Base-by-base conservation (phyloP, 2,888 invertebrate genomes). In the Lysandra coridon region DNA sequence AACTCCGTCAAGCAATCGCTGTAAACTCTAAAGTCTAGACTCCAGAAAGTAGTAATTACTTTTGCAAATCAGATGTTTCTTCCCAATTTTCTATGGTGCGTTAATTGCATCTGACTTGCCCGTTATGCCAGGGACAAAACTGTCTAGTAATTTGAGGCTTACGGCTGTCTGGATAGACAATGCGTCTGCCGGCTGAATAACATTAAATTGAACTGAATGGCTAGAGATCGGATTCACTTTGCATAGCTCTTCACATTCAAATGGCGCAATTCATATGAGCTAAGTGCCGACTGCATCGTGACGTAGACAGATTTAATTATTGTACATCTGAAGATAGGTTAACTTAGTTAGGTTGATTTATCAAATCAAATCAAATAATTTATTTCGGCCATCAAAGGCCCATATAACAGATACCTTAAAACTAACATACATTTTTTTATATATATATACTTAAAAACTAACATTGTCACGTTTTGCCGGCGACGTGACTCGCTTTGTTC, bases 231-330 rank as follows among this genome's bases (percentile, higher is more conserved):
- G 89, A 88, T 89, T 90, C 89, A 87, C 92, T 93, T 94, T 93
- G 92, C 93, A 92, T 91, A 93, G 91, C 92, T 88, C 92, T 94
- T 93, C 91, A 92, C 91, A 92, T 92, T 93, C 93, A 92, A 93
- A 93, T 92, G 90, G 89, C 91, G 91, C 92, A 92, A 89, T 91
- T 91, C 90, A 92, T 92, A 93, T 92, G 85, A 88, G 88, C 86
- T 87, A 88, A 88, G 73, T 23, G n/a, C 87, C 64, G 78, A 79
- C 78, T 81, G 76, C 74, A 40, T 73, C 53, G 53, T 79, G 60
- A 69, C 74, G 74, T 69, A 80, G 60, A 75, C 75, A 75, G 74
- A 44, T 4, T 53, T 14, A 53, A 14, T 53, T 14, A 53, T 53
- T 14, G 44, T 44, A 44, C 10, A 44, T 44, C 10, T 44, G 44